Evolutionary conservation across 2,888 invertebrate genomes (phyloP).

Genomic region (Hyposoter dolosus): DNA sequence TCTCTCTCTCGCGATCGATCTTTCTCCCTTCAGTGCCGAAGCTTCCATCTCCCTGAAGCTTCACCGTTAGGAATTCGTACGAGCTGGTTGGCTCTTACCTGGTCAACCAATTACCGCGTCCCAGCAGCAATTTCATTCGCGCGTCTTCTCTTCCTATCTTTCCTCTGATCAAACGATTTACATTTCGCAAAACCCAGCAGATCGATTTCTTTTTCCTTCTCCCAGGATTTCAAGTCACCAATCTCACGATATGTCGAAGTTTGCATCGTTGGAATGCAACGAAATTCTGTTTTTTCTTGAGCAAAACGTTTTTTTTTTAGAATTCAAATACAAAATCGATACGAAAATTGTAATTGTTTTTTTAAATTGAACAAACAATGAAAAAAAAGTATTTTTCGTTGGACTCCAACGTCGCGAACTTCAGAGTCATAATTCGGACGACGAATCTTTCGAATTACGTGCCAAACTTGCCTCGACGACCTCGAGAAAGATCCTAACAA

Average conservation of each 20-base stretch:
- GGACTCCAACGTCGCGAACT: too few species aligned
- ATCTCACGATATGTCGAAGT: too few species aligned
- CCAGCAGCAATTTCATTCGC: conserved; percentile 32
- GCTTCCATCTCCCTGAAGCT: conserved; percentile 43
- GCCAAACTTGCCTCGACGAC: not conserved
- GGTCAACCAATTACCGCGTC: conserved; percentile 70
- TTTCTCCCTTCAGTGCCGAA: conserved; percentile 17
- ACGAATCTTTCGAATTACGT: not conserved
- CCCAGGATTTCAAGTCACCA: not conserved
- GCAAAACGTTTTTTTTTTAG: too few species aligned
- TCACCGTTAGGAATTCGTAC: conserved; percentile 63
- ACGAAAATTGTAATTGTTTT: too few species aligned
- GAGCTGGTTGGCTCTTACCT: conserved; percentile 68
- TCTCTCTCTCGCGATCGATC: conserved; percentile 26
- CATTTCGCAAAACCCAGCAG: conserved; percentile 8
- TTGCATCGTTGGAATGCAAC: too few species aligned
- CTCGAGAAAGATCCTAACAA: not conserved
- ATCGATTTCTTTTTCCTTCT: conserved; percentile 42
- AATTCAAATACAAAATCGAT: too few species aligned
- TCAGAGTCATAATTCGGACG: not conserved
- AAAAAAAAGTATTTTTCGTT: too few species aligned
- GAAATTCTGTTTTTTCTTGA: too few species aligned
- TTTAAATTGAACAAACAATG: too few species aligned
- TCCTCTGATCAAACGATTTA: not conserved
- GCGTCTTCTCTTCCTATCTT: not conserved